Conservation (phyloP, 2,888 invertebrate species). For the Parnassius mnemosyne region DNA sequence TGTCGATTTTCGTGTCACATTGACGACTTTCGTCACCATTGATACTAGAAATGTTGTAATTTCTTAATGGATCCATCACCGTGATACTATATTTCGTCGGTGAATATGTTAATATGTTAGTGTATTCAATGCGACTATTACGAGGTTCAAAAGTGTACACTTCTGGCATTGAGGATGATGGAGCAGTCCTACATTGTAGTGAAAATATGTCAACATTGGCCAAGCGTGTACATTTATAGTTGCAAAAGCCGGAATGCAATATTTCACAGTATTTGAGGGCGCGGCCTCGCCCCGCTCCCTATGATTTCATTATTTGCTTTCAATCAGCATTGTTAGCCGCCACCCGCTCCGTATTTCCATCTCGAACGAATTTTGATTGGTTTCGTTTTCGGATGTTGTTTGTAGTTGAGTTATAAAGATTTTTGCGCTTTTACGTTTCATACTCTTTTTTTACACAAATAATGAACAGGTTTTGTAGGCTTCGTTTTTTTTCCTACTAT, state of each 20-base stretch:
- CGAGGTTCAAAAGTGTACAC: too few species aligned
- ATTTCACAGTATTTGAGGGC: conserved; percentile 71
- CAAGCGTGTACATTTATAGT: conserved; percentile 53
- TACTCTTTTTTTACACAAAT: conserved; percentile 13
- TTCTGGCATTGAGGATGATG: too few species aligned
- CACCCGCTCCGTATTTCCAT: conserved; percentile 40
- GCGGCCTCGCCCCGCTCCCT: conserved; percentile 60
- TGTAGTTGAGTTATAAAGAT: conserved; percentile 67
- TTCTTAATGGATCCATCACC: too few species aligned
- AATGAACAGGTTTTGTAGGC: conserved; percentile 11
- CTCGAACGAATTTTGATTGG: conserved; percentile 73
- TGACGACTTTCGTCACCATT: too few species aligned
- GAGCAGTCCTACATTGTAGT: too few species aligned
- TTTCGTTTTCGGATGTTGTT: conserved; percentile 75
- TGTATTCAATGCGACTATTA: too few species aligned
- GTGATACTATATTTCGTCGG: too few species aligned
- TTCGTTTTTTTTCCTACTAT: too few species aligned
- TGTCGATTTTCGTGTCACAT: too few species aligned
- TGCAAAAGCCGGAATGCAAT: conserved; percentile 59
- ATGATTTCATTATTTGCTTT: conserved; percentile 80
- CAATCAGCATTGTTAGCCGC: conserved; percentile 77
- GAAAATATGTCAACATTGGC: too few species aligned
- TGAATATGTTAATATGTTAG: too few species aligned
- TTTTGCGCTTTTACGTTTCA: conserved; percentile 39
- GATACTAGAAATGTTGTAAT: too few species aligned